Base-by-base conservation (phyloP, 2,113 vertebrate species). In the Clinocottus analis region DNA sequence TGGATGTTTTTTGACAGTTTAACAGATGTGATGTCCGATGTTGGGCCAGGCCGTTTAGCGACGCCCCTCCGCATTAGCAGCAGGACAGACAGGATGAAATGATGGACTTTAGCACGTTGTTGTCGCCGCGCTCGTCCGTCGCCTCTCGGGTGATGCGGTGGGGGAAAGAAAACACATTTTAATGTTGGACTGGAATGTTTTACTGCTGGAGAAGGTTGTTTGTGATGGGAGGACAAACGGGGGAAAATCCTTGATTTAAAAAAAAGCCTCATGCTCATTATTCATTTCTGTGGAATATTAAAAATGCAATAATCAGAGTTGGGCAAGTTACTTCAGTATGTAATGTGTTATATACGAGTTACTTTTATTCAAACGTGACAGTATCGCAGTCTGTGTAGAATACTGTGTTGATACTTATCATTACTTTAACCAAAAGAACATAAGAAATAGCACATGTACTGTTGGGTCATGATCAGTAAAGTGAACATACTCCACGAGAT, bases 11-110 rank as follows among this genome's bases (percentile, higher is more conserved):
- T 70, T 93, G 90, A 92, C 85, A 81, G 77, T 79, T 85, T 49
- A 88, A 69, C 84, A 87, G 84, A 89, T 86, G 84, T 65, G 88
- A 86, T 85, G 88, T 89, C 85, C 86, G 78, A 85, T 85, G 80
- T 86, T 83, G 81, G 79, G 73, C 51, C 16, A n/a, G 67, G 59
- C 75, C 74, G 31, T 90, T 93, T 88, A 88, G 76, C 43, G 25
- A 81, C 43, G 89, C 80, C 88, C 68, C 31, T 23, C 64, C 13
- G 33, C 70, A 89, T 90, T 90, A 91, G 86, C 77, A 53, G 66
- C 63, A 47, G 79, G 72, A 65, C 58, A n/a, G 61, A 60, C 63
- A 45, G 62, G 31, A 45, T 69, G 64, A 83, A 58, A 71, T 77
- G 84, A 93, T 86, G 75, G 69, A 77, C 45, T 77, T 47, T 2